Evolutionary conservation across 2,113 vertebrate species (phyloP), one percentile per base, ranked within the genome.

Genomic region (Saguinus imperator): DNA sequence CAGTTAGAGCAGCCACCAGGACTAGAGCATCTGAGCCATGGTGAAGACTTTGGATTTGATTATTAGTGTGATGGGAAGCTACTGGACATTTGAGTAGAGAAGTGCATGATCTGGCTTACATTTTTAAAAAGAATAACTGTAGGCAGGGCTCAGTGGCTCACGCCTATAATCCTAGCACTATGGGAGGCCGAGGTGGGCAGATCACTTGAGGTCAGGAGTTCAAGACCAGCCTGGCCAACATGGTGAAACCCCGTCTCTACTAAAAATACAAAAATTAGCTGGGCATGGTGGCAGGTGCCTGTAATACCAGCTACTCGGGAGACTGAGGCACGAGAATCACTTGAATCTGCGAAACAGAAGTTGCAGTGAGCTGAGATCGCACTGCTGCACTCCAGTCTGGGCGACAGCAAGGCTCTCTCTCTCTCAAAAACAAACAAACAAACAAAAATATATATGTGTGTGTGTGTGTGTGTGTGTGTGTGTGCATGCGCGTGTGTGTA

Each of bases 321-420:
- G 32, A 16, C 32, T 68, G 66, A 68, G 16, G 66, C 32, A 68
- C 2, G 32, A 68, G 66, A 8, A 68, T 68, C 32, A 2, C 29
- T 35, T n/a, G 14, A 68, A 18, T 14, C 32, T 0, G 0, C 32
- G 14, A 68, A 32, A 35, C 32, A 8, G 32, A 68, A 35, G 66
- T 18, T 68, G 32, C 66, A 18, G 66, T 68, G 66, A 64, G 66
- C 16, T 14, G 7, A 35, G 66, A 68, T 16, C 13, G 16, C 3
- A 17, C 32, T 16, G 35, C 32, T n/a, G 16, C 32, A 17, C 32
- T 68, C 32, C 66, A 68, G 16, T 32, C 32, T 68, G 66, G 66
- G 66, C 0, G 3, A 68, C 66, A 68, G 66, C 32, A 35, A 68
- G 64, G 6, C 29, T 68, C 64, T 68, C 29, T 68, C 64, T 68